A percentile compares a stretch with the other conserved stretches of the same genome.
Evolutionary conservation across 2,797 vertebrate genomes (phyloP).

Genomic region (Myripristis jacobus): DNA sequence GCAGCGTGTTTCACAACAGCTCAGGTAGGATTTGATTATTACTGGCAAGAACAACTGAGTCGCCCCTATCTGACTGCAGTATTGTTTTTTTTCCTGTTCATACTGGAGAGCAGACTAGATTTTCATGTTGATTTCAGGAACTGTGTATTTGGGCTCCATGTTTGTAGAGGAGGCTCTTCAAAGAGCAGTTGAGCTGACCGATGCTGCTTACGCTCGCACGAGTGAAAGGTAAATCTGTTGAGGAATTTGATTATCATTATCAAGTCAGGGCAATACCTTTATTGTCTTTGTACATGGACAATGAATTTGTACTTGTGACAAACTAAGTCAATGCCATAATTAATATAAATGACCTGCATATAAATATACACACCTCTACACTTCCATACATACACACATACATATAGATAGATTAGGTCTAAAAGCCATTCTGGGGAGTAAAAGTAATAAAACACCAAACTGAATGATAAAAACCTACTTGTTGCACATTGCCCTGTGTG

Average conservation of each 20-base stretch:
- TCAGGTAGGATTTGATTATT: constrained; percentile 73
- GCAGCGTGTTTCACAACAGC: constrained; percentile 50
- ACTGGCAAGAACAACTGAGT: neutral
- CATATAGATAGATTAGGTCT: too few relatives aligned
- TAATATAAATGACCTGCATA: too few relatives aligned
- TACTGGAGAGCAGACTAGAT: neutral
- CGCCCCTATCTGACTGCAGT: neutral
- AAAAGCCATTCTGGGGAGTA: too few relatives aligned
- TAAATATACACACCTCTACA: too few relatives aligned
- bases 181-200: constrained; percentile 78
- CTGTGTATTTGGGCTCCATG: constrained; percentile 70
- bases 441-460: too few relatives aligned
- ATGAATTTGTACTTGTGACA: too few relatives aligned
- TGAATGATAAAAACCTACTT: too few relatives aligned
- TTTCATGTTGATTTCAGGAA: constrained; percentile 55
- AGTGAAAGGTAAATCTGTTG: constrained; percentile 76
- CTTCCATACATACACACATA: too few relatives aligned
- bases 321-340: too few relatives aligned
- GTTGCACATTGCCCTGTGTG: too few relatives aligned
- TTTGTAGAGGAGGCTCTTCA: constrained; percentile 81
- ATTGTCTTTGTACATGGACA: too few relatives aligned
- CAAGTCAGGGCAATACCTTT: too few relatives aligned
- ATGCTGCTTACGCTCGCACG: constrained; percentile 80
- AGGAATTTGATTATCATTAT: neutral
- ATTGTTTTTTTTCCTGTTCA: neutral